phyloP scores from a whole-genome alignment of 2,797 vertebrate genomes.

The Poliocrania exsul region DNA sequence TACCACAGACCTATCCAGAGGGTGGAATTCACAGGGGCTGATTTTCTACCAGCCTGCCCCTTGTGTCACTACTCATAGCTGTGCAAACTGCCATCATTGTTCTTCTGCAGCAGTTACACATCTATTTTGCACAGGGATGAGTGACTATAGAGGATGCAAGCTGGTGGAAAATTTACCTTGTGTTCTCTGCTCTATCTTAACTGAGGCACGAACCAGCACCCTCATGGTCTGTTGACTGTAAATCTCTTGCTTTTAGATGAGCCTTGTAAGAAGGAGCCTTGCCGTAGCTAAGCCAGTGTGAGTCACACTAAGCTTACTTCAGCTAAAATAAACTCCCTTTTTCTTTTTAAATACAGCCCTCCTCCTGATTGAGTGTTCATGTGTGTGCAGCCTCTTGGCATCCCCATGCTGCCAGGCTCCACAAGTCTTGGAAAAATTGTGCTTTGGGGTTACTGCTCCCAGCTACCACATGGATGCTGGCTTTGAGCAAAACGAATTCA shows the following conservation, averaged over 20 bases:
- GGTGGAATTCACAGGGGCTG: neutral
- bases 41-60: conserved; percentile 13
- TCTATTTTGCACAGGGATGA: conserved; percentile 1
- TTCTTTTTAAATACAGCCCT: neutral
- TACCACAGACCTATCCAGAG: neutral
- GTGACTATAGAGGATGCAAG: conserved; percentile 42
- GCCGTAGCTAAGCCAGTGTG: conserved; percentile 38
- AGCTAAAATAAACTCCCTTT: neutral
- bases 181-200: conserved; percentile 41
- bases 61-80: neutral
- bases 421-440: neutral
- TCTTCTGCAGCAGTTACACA: conserved; percentile 6
- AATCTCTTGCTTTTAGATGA: conserved; percentile 49
- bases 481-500: neutral
- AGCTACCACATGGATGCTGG: neutral
- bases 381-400: neutral
- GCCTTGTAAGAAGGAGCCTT: conserved; percentile 22
- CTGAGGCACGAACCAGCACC: neutral
- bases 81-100: neutral
- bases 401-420: neutral
- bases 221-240: conserved; percentile 45
- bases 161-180: conserved; percentile 48
- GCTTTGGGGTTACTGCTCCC: neutral
- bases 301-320: conserved; percentile 13
- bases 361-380: neutral